These are phyloP conservation scores for Peromyscus aztecus DNA, from an alignment of 2,797 vertebrate species.

Conservation along the genomic window DNA sequence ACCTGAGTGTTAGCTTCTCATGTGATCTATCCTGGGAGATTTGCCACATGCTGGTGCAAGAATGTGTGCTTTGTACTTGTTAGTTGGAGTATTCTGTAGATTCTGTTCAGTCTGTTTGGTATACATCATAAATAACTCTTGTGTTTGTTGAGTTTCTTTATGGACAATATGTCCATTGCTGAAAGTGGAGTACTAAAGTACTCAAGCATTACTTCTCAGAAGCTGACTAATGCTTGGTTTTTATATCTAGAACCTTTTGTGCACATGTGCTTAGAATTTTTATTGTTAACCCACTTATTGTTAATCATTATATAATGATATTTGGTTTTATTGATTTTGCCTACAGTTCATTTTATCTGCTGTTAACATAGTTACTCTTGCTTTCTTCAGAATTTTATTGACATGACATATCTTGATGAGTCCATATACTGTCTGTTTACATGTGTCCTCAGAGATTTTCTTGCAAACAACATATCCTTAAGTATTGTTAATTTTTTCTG, in stretches of 20 bases:
- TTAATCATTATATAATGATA: not conserved
- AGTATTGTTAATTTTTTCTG: not conserved
- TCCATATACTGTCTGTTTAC: no score
- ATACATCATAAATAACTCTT: not conserved
- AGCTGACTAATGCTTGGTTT: not conserved
- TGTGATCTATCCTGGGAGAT: not conserved
- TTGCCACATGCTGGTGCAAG: not conserved
- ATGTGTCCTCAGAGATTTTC: not conserved
- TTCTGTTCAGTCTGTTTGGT: not conserved
- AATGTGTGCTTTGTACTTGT: not conserved
- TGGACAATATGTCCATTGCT: not conserved
- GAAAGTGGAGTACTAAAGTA: not conserved
- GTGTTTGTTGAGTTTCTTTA: not conserved
- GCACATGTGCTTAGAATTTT: not conserved
- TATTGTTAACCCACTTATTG: not conserved
- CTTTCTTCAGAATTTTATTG: not conserved
- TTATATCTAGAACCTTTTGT: not conserved
- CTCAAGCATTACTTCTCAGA: not conserved
- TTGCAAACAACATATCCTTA: not conserved
- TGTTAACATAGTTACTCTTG: not conserved
- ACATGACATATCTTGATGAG: not conserved
- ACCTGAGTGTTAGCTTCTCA: not conserved
- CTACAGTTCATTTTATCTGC: not conserved
- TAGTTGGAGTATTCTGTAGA: not conserved
- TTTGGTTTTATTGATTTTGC: not conserved